Conservation (phyloP, 2,797 vertebrate species). For the Poeciliopsis infans region DNA sequence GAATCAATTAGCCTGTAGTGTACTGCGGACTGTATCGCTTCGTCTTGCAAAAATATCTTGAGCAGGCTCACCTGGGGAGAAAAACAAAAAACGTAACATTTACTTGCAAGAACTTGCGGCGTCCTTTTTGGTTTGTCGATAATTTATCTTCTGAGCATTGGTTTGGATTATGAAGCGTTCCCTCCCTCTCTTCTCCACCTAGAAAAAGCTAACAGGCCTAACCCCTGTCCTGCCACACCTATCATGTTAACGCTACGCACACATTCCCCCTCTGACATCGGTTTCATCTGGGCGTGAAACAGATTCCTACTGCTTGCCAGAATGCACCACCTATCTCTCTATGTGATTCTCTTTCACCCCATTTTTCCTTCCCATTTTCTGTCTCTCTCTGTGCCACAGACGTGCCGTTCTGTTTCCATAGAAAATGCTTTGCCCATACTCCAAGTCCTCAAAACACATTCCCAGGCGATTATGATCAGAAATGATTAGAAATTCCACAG, state of each 20-base stretch:
- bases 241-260: slow-evolving; percentile 68
- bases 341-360: slow-evolving; percentile 61
- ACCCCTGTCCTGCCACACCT: slow-evolving; percentile 78
- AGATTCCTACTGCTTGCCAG: slow-evolving; percentile 78
- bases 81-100: slow-evolving; percentile 29
- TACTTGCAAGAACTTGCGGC: slow-evolving; percentile 40
- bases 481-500: slow-evolving; percentile 78
- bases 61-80: slow-evolving; percentile 9
- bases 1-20: not conserved
- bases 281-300: slow-evolving; percentile 80
- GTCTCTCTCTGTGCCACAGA: slow-evolving; percentile 58
- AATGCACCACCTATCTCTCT: slow-evolving; percentile 77
- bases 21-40: not conserved
- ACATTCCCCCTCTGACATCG: slow-evolving; percentile 74
- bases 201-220: slow-evolving; percentile 74
- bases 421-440: slow-evolving; percentile 47
- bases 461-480: slow-evolving; percentile 70
- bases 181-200: slow-evolving; percentile 62
- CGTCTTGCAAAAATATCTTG: not conserved
- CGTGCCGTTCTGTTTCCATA: slow-evolving; percentile 62
- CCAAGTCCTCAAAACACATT: slow-evolving; percentile 69
- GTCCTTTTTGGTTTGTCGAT: slow-evolving; percentile 51
- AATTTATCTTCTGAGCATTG: slow-evolving; percentile 53
- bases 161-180: slow-evolving; percentile 59
- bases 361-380: slow-evolving; percentile 10